These are phyloP conservation scores for Acanthisitta chloris DNA, from an alignment of 2,113 vertebrate genomes.

Conservation along the genomic window DNA sequence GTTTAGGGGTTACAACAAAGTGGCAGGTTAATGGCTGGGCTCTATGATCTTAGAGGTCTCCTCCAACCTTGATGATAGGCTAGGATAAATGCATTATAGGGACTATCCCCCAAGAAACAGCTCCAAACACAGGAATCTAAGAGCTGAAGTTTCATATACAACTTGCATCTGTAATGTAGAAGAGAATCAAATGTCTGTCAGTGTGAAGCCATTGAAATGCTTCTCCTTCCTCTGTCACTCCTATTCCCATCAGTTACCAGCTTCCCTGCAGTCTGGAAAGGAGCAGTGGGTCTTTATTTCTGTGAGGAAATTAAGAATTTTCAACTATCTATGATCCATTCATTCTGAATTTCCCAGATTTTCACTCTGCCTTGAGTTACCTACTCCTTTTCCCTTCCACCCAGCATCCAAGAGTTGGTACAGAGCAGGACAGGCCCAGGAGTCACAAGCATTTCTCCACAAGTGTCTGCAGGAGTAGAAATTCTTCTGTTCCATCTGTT, in stretches of 20 bases:
- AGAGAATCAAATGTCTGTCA: background rate
- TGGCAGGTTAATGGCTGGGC: no score
- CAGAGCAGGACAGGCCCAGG: background rate
- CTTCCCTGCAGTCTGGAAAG: background rate
- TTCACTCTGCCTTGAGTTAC: background rate
- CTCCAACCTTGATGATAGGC: no score
- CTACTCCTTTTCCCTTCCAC: background rate
- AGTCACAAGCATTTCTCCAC: background rate
- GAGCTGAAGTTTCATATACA: background rate
- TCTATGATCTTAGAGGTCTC: no score
- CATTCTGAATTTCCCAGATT: background rate
- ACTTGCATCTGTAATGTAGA: background rate
- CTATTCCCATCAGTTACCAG: background rate
- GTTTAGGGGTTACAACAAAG: no score
- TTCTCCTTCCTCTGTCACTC: background rate
- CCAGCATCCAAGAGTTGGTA: background rate
- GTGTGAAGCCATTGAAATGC: background rate
- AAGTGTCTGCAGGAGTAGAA: background rate
- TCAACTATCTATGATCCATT: background rate
- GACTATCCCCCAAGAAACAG: background rate
- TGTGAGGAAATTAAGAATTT: background rate
- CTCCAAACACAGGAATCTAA: background rate
- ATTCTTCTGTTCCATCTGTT: background rate
- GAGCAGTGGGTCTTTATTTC: background rate
- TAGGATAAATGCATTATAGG: background rate